phyloP scores from a whole-genome alignment of 2,113 vertebrate species.

The Saguinus midas region DNA sequence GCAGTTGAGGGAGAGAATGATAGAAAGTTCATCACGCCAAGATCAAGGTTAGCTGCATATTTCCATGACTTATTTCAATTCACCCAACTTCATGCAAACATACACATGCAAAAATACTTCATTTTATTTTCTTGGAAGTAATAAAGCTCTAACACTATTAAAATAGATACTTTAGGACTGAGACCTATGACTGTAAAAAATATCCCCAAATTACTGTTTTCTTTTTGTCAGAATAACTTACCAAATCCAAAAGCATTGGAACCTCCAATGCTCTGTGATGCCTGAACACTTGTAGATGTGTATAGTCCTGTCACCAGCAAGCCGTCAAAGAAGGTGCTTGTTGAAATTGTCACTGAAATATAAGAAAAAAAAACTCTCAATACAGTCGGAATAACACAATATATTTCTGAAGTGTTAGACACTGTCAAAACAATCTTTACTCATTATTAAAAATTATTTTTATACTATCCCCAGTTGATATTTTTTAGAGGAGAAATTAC shows the following conservation, averaged over 20 bases:
- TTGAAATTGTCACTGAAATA: conserved; percentile 95
- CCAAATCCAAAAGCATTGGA: conserved; percentile 96
- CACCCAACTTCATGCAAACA: neutral
- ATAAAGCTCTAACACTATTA: neutral
- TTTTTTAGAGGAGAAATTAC: neutral
- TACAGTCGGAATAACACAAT: conserved; percentile 14
- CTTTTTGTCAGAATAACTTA: conserved; percentile 83
- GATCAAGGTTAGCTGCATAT: neutral
- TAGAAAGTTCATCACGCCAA: neutral
- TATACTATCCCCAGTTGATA: neutral
- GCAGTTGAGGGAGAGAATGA: neutral
- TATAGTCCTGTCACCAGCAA: conserved; percentile 97
- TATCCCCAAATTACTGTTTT: neutral
- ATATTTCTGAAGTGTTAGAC: neutral
- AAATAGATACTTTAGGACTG: neutral
- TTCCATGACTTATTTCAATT: neutral
- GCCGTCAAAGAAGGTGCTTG: conserved; percentile 97
- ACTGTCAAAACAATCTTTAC: conserved; percentile 38
- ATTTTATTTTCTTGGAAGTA: conserved; percentile 15
- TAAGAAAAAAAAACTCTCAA: conserved; percentile 60
- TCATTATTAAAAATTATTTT: conserved; percentile 30
- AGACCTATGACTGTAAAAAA: neutral
- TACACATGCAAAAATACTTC: neutral
- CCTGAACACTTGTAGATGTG: conserved; percentile 94
- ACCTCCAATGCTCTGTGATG: conserved; percentile 92